phyloP scores from a whole-genome alignment of 2,113 vertebrate genomes.

The Catharus minimus region DNA sequence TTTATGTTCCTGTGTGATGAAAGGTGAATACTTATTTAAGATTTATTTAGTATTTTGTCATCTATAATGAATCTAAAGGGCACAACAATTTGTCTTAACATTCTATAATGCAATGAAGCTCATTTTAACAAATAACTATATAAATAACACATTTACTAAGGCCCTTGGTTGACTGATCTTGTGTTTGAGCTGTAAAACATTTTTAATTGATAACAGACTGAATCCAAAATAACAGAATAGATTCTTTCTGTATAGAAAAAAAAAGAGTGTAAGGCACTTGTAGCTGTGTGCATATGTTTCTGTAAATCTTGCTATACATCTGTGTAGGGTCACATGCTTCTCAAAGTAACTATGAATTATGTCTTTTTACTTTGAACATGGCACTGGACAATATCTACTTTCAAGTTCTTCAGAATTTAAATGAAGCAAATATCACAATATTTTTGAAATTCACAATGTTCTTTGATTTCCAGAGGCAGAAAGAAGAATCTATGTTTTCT shows the following conservation, averaged over 20 bases:
- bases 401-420: background rate
- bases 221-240: slow-evolving; percentile 13
- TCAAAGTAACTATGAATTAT: background rate
- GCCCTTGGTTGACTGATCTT: slow-evolving; percentile 24
- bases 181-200: slow-evolving; percentile 44
- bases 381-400: background rate
- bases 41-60: slow-evolving; percentile 64
- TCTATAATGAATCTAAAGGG: slow-evolving; percentile 65
- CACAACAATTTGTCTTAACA: slow-evolving; percentile 66
- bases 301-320: background rate
- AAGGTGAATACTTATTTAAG: slow-evolving; percentile 60
- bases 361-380: background rate
- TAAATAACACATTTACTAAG: slow-evolving; percentile 53
- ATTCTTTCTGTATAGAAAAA: background rate
- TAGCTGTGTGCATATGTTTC: background rate
- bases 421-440: background rate
- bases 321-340: background rate
- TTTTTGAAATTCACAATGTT: background rate
- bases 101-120: slow-evolving; percentile 28
- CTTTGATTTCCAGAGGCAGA: background rate
- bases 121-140: slow-evolving; percentile 62
- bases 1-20: slow-evolving; percentile 42
- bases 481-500: background rate
- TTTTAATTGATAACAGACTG: slow-evolving; percentile 46
- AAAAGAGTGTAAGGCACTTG: background rate